Conservation (phyloP, 1,140 invertebrate genomes). For the Magallana ariakensis region DNA sequence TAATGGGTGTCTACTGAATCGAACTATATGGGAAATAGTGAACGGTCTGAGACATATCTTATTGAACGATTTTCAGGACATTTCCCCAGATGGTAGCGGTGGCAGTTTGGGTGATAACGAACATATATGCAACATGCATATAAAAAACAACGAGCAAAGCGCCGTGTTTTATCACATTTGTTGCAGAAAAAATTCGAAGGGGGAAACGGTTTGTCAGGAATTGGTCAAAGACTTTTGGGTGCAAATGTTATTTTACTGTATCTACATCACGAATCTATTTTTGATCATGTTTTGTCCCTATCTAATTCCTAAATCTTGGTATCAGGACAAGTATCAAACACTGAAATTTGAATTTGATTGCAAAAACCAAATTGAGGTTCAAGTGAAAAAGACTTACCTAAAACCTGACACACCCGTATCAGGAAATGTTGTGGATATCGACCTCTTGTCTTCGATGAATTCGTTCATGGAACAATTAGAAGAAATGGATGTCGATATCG, state of each 20-base stretch:
- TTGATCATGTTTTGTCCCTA: conserved; percentile 65
- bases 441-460: conserved; percentile 51
- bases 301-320: conserved; percentile 62
- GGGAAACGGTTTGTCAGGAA: conserved; percentile 56
- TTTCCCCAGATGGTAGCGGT: background rate
- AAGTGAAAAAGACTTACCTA: background rate
- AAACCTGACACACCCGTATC: background rate
- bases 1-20: conserved; percentile 47
- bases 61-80: conserved; percentile 61
- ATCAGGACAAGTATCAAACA: conserved; percentile 45
- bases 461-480: conserved; percentile 55
- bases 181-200: conserved; percentile 59
- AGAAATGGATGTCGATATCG: conserved; percentile 46
- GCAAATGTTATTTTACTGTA: conserved; percentile 56
- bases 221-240: conserved; percentile 62
- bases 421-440: conserved; percentile 52
- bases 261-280: conserved; percentile 63
- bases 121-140: conserved; percentile 65
- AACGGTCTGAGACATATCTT: conserved; percentile 50
- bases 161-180: conserved; percentile 67
- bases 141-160: conserved; percentile 50
- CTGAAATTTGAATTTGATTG: conserved; percentile 42
- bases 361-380: background rate
- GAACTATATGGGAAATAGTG: conserved; percentile 45
- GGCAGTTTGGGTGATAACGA: conserved; percentile 56